phyloP scores from a whole-genome alignment of 2,888 invertebrate genomes.

The Thalpophila matura region DNA sequence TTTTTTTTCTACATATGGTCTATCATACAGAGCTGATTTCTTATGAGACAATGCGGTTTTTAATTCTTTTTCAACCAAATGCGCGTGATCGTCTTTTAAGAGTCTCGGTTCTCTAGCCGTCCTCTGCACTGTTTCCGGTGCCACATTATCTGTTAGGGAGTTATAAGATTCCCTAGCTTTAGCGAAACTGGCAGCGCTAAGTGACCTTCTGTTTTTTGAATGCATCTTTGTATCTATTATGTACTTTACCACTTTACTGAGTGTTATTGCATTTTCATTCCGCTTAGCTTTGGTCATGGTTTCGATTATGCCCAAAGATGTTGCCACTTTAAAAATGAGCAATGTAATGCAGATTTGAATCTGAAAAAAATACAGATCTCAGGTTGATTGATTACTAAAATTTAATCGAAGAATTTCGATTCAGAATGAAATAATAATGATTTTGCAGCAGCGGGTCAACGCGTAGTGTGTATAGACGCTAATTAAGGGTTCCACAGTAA shows the following conservation, averaged over 20 bases:
- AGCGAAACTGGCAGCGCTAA: neutral
- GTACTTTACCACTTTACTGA: slow-evolving; percentile 34
- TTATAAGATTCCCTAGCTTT: slow-evolving; percentile 1
- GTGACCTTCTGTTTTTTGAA: slow-evolving; percentile 10
- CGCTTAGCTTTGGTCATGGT: neutral
- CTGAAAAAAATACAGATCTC: slow-evolving; percentile 31
- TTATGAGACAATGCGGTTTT: slow-evolving; percentile 59
- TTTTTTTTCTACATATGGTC: slow-evolving; percentile 71
- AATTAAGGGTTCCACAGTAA: too few species aligned
- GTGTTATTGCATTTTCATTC: slow-evolving; percentile 19
- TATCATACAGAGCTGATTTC: slow-evolving; percentile 70
- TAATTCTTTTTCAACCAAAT: slow-evolving; percentile 70
- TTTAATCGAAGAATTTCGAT: too few species aligned
- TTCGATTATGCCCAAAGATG: neutral
- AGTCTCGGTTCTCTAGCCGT: neutral
- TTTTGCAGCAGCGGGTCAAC: too few species aligned
- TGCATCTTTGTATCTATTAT: slow-evolving; percentile 31
- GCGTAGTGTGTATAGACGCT: too few species aligned
- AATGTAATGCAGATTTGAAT: slow-evolving; percentile 24
- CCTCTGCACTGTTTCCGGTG: accelerated
- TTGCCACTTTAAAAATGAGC: slow-evolving; percentile 20
- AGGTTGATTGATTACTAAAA: neutral
- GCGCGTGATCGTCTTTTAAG: neutral
- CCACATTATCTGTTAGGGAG: neutral
- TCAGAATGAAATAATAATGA: too few species aligned